Evolutionary conservation across 2,888 invertebrate genomes (phyloP), one percentile per base, ranked within the genome.

Genomic region (Aproaerema taeniolella): DNA sequence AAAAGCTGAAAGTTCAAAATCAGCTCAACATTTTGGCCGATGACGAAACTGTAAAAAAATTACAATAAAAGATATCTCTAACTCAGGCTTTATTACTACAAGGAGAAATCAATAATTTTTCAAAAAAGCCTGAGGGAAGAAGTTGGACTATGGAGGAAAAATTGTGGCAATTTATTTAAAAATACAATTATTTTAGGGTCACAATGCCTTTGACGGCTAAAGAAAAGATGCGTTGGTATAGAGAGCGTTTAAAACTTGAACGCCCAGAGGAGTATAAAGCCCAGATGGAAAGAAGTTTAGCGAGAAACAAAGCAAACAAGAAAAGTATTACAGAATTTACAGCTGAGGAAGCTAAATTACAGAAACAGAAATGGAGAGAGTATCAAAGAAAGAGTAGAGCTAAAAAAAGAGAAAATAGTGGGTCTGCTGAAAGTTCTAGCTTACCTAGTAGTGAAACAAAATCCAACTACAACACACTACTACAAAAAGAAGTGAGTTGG

Each of bases 401-500:
- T 20, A 20, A 20, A 20, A 20, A 20, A 20, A 20, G 20, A 20
- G 20, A 20, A 20, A 20, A 20, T 20, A 20, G 20, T 20, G 20
- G 8, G 20, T 20, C 20, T 20, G 20, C 20, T 20, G 20, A 20
- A 20, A 20, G 20, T 20, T 20, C 20, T 20, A 20, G 20, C 20
- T 20, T 20, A 20, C 20, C 20, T 20, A 20, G 20, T 20, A 20
- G 20, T 20, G 20, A 20, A 20, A 20, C 20, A 20, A 8, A 20
- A 6, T 20, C 20, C 20, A 20, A 20, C 8, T 20, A 6, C n/a
- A n/a, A n/a, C n/a, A n/a, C 29, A 29, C 29, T 29, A 29, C 29
- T 29, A 29, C 12, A 29, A 29, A 29, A 29, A 29, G 29, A 29
- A 29, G 29, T 29, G 29, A 29, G 29, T 29, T 29, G 29, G 29